Evolutionary conservation across 2,888 invertebrate species (phyloP).

Genomic region (Leistus spinibarbis): DNA sequence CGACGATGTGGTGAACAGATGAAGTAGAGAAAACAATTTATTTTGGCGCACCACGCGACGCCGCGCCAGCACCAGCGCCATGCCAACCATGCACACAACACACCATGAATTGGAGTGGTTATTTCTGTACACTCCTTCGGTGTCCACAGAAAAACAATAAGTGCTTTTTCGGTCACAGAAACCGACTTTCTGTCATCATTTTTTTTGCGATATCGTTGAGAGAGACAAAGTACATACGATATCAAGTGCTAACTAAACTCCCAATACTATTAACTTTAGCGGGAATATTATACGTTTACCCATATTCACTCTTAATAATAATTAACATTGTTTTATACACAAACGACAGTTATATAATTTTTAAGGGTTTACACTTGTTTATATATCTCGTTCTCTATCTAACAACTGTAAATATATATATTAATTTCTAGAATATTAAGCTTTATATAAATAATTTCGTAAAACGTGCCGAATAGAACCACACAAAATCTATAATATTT

Average conservation of each 20-base stretch:
- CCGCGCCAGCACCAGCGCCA: not conserved
- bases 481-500: too few species aligned
- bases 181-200: not conserved
- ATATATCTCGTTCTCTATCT: too few species aligned
- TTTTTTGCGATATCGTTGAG: not conserved
- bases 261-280: too few species aligned
- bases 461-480: not conserved
- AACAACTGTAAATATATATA: too few species aligned
- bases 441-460: too few species aligned
- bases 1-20: not conserved
- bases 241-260: too few species aligned
- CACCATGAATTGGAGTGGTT: not conserved
- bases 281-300: too few species aligned
- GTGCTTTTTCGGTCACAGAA: not conserved
- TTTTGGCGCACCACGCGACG: not conserved
- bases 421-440: too few species aligned
- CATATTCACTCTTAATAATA: too few species aligned
- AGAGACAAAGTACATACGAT: not conserved
- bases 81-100: not conserved
- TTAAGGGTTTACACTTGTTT: too few species aligned
- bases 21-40: not conserved
- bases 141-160: not conserved
- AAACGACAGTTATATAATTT: too few species aligned
- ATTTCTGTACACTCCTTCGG: slow-evolving; percentile 5
- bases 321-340: too few species aligned